Conservation (phyloP, 1,140 invertebrate species). For the Gonatopus flavifemur region DNA sequence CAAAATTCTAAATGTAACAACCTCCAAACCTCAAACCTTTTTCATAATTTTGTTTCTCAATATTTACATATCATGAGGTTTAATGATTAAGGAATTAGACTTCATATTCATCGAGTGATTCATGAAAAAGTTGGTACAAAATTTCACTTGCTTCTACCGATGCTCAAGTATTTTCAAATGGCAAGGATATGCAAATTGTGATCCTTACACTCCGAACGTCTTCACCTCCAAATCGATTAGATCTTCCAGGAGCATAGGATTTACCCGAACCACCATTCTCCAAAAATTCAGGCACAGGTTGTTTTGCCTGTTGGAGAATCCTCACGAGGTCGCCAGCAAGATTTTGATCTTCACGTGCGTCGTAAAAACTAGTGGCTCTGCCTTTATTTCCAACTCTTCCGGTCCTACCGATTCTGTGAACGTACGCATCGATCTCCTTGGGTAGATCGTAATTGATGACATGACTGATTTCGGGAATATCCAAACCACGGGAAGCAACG, state of each 20-base stretch:
- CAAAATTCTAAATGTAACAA: no score
- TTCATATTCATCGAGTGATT: not conserved
- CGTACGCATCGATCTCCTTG: constrained; percentile 86
- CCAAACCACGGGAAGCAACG: constrained; percentile 88
- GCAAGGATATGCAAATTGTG: constrained; percentile 1
- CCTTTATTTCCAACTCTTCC: constrained; percentile 91
- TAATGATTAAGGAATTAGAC: no score
- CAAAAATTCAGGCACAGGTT: constrained; percentile 68
- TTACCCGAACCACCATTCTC: constrained; percentile 41
- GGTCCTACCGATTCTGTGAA: constrained; percentile 93
- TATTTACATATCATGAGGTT: no score
- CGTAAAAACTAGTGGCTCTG: constrained; percentile 85
- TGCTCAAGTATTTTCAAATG: constrained; percentile 11
- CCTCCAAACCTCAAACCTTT: no score
- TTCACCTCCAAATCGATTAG: constrained; percentile 56
- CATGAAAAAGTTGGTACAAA: no score
- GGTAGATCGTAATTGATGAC: constrained; percentile 95
- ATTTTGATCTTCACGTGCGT: constrained; percentile 63
- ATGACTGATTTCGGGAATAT: constrained; percentile 80
- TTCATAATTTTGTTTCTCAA: no score
- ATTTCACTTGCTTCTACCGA: no score
- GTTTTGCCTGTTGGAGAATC: constrained; percentile 69
- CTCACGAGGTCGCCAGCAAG: constrained; percentile 70
- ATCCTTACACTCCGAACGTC: constrained; percentile 58
- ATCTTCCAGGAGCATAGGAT: constrained; percentile 37